Base-by-base conservation (phyloP, 2,797 vertebrate genomes). In the Spea hammondii region DNA sequence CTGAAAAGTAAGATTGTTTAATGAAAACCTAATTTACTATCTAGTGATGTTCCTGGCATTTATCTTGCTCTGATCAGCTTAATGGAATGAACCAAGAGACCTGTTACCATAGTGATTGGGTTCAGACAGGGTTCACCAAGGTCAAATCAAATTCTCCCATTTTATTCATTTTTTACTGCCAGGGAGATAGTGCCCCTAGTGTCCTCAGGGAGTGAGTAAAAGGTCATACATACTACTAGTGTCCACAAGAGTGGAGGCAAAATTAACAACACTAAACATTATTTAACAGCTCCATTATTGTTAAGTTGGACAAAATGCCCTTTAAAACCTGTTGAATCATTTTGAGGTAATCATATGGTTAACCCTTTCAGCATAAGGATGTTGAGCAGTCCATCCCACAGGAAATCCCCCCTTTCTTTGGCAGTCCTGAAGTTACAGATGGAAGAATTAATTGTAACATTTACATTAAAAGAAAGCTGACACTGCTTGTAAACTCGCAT, bases 381-480 rank as follows among this genome's bases (percentile, higher is more conserved):
- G 17, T 17, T 17, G 17, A 17, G 17, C 17, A 17, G 17, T 17
- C 17, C 17, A 17, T 17, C 17, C 17, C 17, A 17, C 17, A 65
- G 53, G 62, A 9, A 71, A 14, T 80, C 72, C 60, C 62, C 49
- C 45, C 49, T 62, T 14, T 55, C 44, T 46, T 65, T 70, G 65
- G 75, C 54, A 77, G 69, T 82, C 55, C 55, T 75, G 46, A 59
- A 72, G 75, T 82, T 82, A 73, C 77, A 77, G 75, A 77, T 82
- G 77, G 77, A 77, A 50, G 65, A 77, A 72, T 77, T 51, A 79
- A 81, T 3, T n/a, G 70, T 79, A 79, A 79, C 60, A 79, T 70
- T 72, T 65, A 71, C 74, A 83, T 80, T 85, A 79, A 73, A 70
- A 84, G 85, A 76, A 82, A 79, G 65, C 72, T 81, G 83, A 84